phyloP scores from a whole-genome alignment of 2,888 invertebrate species.

The Alsophila aescularia region DNA sequence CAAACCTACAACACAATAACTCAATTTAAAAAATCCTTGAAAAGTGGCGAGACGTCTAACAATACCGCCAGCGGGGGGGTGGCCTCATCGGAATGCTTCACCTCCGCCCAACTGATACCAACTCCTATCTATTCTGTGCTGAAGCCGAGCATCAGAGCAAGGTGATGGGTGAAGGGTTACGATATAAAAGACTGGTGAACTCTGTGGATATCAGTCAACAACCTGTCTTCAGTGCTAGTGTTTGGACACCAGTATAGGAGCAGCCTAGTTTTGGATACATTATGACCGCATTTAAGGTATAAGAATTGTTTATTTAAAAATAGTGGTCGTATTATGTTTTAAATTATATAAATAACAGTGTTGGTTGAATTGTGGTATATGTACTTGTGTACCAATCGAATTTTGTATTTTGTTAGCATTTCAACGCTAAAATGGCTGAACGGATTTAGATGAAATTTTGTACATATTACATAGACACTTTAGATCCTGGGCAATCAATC shows the following conservation, averaged over 20 bases:
- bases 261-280: slow-evolving; percentile 20
- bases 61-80: slow-evolving; percentile 54
- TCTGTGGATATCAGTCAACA: slow-evolving; percentile 38
- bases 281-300: slow-evolving; percentile 39
- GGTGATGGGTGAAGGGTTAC: slow-evolving; percentile 44
- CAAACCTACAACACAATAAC: no score
- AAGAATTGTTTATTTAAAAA: not conserved
- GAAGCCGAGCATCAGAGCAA: slow-evolving; percentile 32
- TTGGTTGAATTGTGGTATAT: no score
- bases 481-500: no score
- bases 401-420: no score
- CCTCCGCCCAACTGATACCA: slow-evolving; percentile 35
- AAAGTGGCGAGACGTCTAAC: slow-evolving; percentile 41
- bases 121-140: slow-evolving; percentile 16
- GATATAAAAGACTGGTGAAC: slow-evolving; percentile 40
- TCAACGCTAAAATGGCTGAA: no score
- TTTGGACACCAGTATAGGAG: no score
- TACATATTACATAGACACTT: no score
- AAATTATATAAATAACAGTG: no score
- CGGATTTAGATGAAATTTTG: no score
- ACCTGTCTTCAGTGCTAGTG: slow-evolving; percentile 33
- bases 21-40: slow-evolving; percentile 22
- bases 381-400: no score
- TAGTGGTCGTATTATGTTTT: no score
- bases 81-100: slow-evolving; percentile 47